A percentile compares a stretch with the other conserved stretches of the same genome.
Evolutionary conservation across 2,113 vertebrate genomes (phyloP).

Genomic region (Phodopus roborovskii): DNA sequence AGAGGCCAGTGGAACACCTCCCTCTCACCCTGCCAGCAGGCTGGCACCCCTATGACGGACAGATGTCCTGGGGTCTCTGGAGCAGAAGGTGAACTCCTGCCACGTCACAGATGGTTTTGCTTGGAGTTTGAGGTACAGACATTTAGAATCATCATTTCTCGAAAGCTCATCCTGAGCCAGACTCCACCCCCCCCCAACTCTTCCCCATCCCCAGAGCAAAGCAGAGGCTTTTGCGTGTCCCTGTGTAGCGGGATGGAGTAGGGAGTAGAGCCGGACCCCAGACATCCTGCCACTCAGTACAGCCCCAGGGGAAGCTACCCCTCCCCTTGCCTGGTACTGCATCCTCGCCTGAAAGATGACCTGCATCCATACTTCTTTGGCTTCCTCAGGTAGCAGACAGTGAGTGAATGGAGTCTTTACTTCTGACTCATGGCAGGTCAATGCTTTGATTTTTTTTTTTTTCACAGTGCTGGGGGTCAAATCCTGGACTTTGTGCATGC

Average conservation of each 20-base stretch:
- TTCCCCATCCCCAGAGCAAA: accelerated
- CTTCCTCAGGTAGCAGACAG: neutral
- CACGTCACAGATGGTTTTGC: neutral
- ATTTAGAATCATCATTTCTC: neutral
- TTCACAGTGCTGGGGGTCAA: neutral
- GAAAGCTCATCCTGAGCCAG: neutral
- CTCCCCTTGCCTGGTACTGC: neutral
- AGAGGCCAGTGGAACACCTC: neutral
- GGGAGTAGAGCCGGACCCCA: accelerated
- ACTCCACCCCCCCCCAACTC: neutral
- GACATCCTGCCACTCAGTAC: neutral
- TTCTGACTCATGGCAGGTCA: neutral
- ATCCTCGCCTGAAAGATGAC: neutral
- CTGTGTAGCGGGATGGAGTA: neutral
- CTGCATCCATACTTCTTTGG: neutral
- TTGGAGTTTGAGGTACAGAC: neutral
- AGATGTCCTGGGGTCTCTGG: neutral
- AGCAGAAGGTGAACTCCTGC: neutral
- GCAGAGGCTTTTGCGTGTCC: neutral
- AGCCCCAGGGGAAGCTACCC: no score
- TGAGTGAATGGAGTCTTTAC: neutral
- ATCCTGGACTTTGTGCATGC: neutral
- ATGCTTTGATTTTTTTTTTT: neutral
- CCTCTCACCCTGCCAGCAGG: neutral
- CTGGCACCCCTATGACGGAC: accelerated